Base-by-base conservation (phyloP, 2,888 invertebrate species). In the Archips crataeganus region DNA sequence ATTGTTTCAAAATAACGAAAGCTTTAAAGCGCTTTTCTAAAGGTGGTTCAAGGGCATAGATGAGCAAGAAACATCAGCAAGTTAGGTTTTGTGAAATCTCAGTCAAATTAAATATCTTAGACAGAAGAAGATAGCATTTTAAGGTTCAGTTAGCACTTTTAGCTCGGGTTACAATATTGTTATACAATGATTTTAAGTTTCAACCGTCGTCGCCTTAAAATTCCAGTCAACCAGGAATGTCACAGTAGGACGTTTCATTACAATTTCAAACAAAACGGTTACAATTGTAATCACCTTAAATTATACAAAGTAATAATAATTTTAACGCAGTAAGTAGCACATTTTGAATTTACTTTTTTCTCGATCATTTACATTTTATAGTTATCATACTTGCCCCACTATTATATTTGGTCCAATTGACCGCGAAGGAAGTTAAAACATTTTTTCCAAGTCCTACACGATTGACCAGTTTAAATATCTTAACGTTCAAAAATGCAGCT, bases 1-100 rank as follows among this genome's bases (percentile, higher is more conserved):
- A 57, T 68, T 68, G 71, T 71, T 71, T 71, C 34, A 62, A 36
- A 72, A 67, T 66, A 62, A 61, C 51, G 23, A 54, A n/a, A 54
- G 51, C 51, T 54, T 23, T 45, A 57, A 45, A 47, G n/a, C 45
- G 70, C 63, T 51, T 49, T 54, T 15, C 54, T 57, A 10, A 23
- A 23, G 54, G 32, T 10, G 32, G 2, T 1, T 57, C 3, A 8
- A 23, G 15, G 8, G 9, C 8, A 0, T 54, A 51, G 9, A 23
- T 2, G 8, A 15, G 51, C 9, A 23, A n/a, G 8, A 8, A 8
- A 23, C 9, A 15, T 15, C 2, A 15, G 5, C 9, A 1, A 54
- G 1, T 4, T n/a, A n/a, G 9, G 2, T 54, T 54, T 8, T 8
- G 13, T 23, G 13, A n/a, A 49, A 5, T 0, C 15, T 54, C 9